Base-by-base conservation (phyloP, 2,113 vertebrate genomes). In the Poeciliopsis retropinna region DNA sequence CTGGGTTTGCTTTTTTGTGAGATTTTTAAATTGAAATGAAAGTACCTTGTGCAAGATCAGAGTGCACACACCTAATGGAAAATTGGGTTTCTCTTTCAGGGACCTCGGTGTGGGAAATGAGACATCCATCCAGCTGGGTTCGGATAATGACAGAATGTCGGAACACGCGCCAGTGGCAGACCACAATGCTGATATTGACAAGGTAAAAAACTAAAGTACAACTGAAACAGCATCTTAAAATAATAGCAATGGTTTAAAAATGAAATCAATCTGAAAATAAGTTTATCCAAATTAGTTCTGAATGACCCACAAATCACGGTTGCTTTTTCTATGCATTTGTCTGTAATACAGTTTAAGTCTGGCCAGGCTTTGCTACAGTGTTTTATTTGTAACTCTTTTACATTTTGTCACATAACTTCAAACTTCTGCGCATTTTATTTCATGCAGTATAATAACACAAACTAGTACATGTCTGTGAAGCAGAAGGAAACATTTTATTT, bases 101-200 rank as follows among this genome's bases (percentile, higher is more conserved):
- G 96, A 96, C 75, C 83, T 88, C 64, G 93, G 94, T 4, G 78
- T 87, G 86, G 96, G 92, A 84, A 89, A 85, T 0, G 94, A 93
- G 77, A 95, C 91, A 54, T 75, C 91, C 0, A 67, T 91, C 29
- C 91, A 95, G 3, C 94, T 95, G 13, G 86, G 5, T 0, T 87
- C 93, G 70, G 95, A 97, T 89, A 96, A 94, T 0, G 89, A 96
- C 81, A 91, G 90, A 28, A 92, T 92, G 76, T 78, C 85, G 54
- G 90, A 93, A 85, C 94, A 91, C 1, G 65, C 64, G 70, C 93
- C 96, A 0, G 76, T 90, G n/a, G 90, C 94, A 79, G 90, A 95
- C 74, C 96, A 95, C 94, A 96, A 95, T 77, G 92, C 94, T 0
- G 94, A 96, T 78, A 90, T 85, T 0, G 94, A 96, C 84, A 95